Base-by-base conservation (phyloP, 2,113 vertebrate species). In the Eolophus roseicapilla region DNA sequence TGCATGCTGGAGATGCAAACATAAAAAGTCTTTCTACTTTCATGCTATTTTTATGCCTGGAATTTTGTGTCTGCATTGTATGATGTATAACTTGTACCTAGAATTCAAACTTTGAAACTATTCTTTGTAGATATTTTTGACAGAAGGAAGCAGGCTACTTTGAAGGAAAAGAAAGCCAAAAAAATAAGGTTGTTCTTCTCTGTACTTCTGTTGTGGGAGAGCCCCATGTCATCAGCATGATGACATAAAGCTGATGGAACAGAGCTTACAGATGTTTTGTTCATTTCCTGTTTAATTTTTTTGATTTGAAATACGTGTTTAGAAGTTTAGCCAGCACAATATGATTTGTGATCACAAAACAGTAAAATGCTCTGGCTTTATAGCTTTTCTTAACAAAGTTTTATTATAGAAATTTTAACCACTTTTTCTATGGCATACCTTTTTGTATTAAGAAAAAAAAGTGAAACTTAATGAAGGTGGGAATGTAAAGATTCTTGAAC, bases 221-320 rank as follows among this genome's bases (percentile, higher is more conserved):
- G 5, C 41, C 89, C 41, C 0, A 0, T 90, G 13, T 88, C 3
- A 0, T 53, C 55, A 82, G 28, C 2, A 4, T 52, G 24, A 11
- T 62, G 24, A 52, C 25, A 47, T 23, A 47, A 65, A 83, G 14
- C 41, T 86, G 63, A 63, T 59, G 12, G 17, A 18, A 52, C 33
- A 49, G 28, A 70, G 19, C 31, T 41, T 63, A 49, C 49, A 74
- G 41, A 9, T 59, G 13, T 39, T 76, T 49, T 64, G 17, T 46
- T 71, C 6, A 13, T 39, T 60, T 73, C 46, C 23, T 55, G 3
- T n/a, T 88, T 59, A 37, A 59, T 71, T 71, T 79, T 79, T 52
- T 57, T 11, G 65, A 65, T 14, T 49, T 84, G 33, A 55, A 76
- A 4, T 31, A 20, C 1, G 0, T 37, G 6, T 76, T 91, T n/a